Conservation (phyloP, 2,113 vertebrate species). For the Euleptes europaea region DNA sequence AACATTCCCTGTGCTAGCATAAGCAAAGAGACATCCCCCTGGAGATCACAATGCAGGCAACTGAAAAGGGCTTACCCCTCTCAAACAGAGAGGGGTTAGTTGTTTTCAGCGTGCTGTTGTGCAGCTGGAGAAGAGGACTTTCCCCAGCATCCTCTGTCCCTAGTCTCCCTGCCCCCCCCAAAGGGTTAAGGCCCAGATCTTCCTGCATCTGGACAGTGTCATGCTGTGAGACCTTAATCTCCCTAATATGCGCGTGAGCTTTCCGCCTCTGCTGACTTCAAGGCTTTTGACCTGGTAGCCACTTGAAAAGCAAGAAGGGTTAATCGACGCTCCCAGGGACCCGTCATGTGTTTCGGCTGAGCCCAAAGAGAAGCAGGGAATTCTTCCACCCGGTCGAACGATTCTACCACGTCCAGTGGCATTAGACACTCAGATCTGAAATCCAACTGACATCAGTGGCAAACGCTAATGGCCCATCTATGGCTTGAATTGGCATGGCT, state of each 20-base stretch:
- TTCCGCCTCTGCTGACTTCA: background rate
- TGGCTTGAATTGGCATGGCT: background rate
- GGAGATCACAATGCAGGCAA: background rate
- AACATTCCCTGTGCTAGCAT: background rate
- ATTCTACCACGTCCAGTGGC: background rate
- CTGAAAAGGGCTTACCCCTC: too few species aligned
- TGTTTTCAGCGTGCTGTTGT: background rate
- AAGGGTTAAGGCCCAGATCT: background rate
- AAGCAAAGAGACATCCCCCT: background rate
- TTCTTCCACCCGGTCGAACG: background rate
- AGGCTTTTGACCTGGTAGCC: background rate
- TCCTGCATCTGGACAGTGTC: background rate
- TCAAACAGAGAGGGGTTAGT: background rate
- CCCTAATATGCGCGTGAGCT: too few species aligned
- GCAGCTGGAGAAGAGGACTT: background rate
- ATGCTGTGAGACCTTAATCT: background rate
- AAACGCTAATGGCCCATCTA: background rate
- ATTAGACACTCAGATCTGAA: too few species aligned
- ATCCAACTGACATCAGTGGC: background rate
- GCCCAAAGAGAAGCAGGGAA: too few species aligned
- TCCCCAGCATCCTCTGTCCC: background rate
- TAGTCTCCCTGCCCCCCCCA: background rate
- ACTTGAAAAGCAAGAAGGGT: background rate
- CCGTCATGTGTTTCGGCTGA: background rate
- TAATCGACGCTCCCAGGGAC: background rate